Conservation (phyloP, 35 echinoderm and acorn worm species). For the Hemicentrotus pulcherrimus region DNA sequence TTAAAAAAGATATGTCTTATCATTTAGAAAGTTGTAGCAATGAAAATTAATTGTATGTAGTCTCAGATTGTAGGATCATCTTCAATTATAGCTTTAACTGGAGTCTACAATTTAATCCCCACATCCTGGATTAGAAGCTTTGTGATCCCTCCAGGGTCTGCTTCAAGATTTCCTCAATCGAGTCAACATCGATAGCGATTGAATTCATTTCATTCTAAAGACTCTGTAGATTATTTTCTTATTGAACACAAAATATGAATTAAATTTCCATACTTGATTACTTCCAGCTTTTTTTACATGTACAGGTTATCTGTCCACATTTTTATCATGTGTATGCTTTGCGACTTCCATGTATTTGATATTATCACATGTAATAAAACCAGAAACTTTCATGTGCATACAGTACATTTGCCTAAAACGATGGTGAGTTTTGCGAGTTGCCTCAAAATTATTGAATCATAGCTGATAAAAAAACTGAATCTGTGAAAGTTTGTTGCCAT, state of each 20-base stretch:
- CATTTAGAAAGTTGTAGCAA: too few relatives aligned
- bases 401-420: too few relatives aligned
- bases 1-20: too few relatives aligned
- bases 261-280: neutral
- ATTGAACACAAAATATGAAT: neutral
- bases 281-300: neutral
- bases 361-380: too few relatives aligned
- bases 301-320: neutral
- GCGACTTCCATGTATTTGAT: too few relatives aligned
- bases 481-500: too few relatives aligned
- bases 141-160: neutral
- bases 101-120: neutral
- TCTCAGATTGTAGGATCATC: slow-evolving; percentile 2
- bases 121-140: slow-evolving; percentile 2
- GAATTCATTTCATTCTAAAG: neutral
- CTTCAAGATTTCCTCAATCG: neutral
- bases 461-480: neutral
- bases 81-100: neutral
- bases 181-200: neutral
- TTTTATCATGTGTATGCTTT: too few relatives aligned
- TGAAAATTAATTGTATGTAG: neutral
- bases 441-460: too few relatives aligned
- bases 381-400: too few relatives aligned
- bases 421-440: too few relatives aligned
- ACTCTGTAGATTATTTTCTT: neutral